These are phyloP conservation scores for Mormyrops attenuatus DNA, from an alignment of 2,797 vertebrate species.

Conservation along the genomic window DNA sequence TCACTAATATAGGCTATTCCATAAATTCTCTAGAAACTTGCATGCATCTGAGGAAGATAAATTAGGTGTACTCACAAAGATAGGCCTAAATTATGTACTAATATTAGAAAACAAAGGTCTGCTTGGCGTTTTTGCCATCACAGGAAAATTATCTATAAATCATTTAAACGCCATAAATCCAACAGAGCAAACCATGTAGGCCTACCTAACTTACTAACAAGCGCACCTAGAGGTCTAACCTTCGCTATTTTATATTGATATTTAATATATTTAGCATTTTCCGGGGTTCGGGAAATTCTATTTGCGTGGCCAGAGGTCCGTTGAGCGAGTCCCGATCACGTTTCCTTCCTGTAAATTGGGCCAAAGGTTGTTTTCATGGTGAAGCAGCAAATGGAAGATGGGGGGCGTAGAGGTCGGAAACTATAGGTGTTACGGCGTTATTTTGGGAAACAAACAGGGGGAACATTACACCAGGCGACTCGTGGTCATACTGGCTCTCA, in stretches of 20 bases:
- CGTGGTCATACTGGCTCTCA: slow-evolving; percentile 44
- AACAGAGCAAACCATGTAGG: background rate
- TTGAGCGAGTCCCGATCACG: background rate
- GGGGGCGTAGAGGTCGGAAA: slow-evolving; percentile 32
- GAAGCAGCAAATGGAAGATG: slow-evolving; percentile 37
- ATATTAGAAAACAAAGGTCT: background rate
- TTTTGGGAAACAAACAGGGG: slow-evolving; percentile 69
- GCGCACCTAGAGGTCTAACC: background rate
- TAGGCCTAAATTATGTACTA: background rate
- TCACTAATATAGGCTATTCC: background rate
- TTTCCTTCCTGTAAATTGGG: slow-evolving; percentile 40
- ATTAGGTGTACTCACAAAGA: background rate
- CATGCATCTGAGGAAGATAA: background rate
- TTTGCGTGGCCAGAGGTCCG: background rate
- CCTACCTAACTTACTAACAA: background rate
- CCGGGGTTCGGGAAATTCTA: background rate
- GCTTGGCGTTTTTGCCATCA: background rate
- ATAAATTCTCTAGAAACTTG: background rate
- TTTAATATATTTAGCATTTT: background rate
- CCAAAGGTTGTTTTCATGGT: slow-evolving; percentile 41
- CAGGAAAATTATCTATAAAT: background rate
- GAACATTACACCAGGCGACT: slow-evolving; percentile 56
- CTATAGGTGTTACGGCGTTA: slow-evolving; percentile 59
- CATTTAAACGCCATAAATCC: background rate
- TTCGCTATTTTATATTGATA: background rate